These are phyloP conservation scores for Cyclophora albipunctata DNA, from an alignment of 2,888 invertebrate species.

Conservation along the genomic window DNA sequence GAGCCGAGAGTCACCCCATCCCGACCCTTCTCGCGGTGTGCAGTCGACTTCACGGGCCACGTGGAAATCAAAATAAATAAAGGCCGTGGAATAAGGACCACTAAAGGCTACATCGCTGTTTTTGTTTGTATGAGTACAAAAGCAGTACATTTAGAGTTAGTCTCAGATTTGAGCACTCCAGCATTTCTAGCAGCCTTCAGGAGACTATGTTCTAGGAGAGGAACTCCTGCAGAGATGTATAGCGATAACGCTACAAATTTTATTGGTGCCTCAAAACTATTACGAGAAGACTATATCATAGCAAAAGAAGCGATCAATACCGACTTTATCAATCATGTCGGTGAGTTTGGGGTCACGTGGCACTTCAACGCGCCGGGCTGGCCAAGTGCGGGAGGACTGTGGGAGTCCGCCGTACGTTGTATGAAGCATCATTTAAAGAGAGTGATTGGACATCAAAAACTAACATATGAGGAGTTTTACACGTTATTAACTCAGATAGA, in stretches of 20 bases:
- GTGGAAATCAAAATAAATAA: slow-evolving; percentile 8
- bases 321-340: neutral
- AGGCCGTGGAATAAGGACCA: slow-evolving; percentile 3
- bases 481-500: slow-evolving; percentile 22
- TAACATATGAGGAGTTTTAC: slow-evolving; percentile 19
- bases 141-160: slow-evolving; percentile 5
- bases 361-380: neutral
- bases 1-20: slow-evolving; percentile 3
- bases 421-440: slow-evolving; percentile 12
- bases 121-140: slow-evolving; percentile 8
- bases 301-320: neutral
- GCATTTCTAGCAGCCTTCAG: slow-evolving; percentile 6
- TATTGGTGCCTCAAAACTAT: slow-evolving; percentile 2
- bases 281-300: too few relatives aligned
- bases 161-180: slow-evolving; percentile 3
- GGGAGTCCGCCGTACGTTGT: neutral
- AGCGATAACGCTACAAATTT: slow-evolving; percentile 3
- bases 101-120: slow-evolving; percentile 9
- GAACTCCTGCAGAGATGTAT: slow-evolving; percentile 1
- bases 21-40: slow-evolving; percentile 4
- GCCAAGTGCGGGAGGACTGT: neutral
- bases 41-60: slow-evolving; percentile 7
- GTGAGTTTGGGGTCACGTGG: neutral
- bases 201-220: slow-evolving; percentile 7
- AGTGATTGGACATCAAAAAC: slow-evolving; percentile 19